phyloP scores from a whole-genome alignment of 2,888 invertebrate genomes.

The Heliconius hortense region DNA sequence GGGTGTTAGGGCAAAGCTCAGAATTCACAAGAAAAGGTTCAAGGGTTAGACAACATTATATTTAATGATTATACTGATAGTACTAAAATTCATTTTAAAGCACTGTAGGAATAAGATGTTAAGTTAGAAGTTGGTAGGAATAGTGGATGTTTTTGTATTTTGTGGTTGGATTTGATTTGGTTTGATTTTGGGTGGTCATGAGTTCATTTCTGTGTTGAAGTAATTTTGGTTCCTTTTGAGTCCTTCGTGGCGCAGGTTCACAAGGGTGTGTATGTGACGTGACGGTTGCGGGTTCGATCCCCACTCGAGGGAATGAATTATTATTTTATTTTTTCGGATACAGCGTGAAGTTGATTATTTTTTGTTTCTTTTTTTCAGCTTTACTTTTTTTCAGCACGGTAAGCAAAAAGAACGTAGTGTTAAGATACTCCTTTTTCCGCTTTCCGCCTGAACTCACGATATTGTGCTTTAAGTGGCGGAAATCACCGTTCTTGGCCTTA shows the following conservation, averaged over 20 bases:
- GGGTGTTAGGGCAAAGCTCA: conserved; percentile 31
- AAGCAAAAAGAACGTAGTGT: too few relatives aligned
- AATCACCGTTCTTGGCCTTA: too few relatives aligned
- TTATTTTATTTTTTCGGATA: too few relatives aligned
- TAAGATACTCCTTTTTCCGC: too few relatives aligned
- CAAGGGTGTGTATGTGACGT: too few relatives aligned
- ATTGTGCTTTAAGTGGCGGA: too few relatives aligned
- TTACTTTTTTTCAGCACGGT: too few relatives aligned
- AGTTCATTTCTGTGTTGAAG: not conserved
- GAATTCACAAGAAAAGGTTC: conserved; percentile 35
- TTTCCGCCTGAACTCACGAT: too few relatives aligned
- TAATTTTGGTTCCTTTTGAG: not conserved
- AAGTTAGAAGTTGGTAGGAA: not conserved
- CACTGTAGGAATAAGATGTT: conserved; percentile 3
- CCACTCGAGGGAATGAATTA: too few relatives aligned
- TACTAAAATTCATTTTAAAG: conserved; percentile 21
- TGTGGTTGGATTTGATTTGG: not conserved
- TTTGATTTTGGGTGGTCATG: not conserved
- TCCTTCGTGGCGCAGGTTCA: fast-evolving
- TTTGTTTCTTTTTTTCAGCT: too few relatives aligned
- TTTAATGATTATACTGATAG: conserved; percentile 48
- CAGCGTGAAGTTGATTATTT: too few relatives aligned
- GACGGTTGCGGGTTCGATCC: too few relatives aligned
- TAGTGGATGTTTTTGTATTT: not conserved
- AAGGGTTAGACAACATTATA: conserved; percentile 49